These are phyloP conservation scores for Gobiocypris rarus DNA, from an alignment of 2,113 vertebrate genomes.

Conservation along the genomic window DNA sequence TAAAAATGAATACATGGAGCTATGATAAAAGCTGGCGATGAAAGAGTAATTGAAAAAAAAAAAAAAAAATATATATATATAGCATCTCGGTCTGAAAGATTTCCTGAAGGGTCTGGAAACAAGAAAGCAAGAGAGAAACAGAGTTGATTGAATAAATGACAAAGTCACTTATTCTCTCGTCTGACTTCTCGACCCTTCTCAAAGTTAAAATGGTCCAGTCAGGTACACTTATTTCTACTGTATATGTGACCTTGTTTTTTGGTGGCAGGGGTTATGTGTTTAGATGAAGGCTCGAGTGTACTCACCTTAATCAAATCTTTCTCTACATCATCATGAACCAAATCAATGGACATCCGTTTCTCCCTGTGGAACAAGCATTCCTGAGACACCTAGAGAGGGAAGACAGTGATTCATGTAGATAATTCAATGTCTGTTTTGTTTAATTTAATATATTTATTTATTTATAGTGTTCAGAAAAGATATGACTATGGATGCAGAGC, in stretches of 20 bases:
- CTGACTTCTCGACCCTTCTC: background rate
- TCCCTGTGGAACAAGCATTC: slow-evolving; percentile 93
- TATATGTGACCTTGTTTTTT: background rate
- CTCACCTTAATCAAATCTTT: slow-evolving; percentile 84
- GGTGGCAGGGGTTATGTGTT: background rate
- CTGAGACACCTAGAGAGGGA: slow-evolving; percentile 81
- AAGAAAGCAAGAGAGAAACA: background rate
- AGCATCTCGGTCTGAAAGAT: slow-evolving; percentile 88
- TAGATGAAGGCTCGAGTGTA: background rate
- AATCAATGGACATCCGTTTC: slow-evolving; percentile 92
- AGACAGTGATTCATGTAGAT: background rate
- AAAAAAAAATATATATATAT: no score
- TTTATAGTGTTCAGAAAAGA: background rate
- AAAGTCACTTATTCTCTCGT: background rate
- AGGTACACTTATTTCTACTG: background rate
- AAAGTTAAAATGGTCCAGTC: background rate
- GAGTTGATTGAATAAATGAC: background rate
- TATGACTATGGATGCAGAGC: background rate
- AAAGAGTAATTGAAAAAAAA: no score
- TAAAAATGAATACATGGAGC: no score
- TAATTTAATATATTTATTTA: background rate
- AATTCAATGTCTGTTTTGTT: background rate
- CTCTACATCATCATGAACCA: slow-evolving; percentile 89
- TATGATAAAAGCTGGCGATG: no score
- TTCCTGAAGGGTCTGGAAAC: slow-evolving; percentile 73